A percentile compares a stretch with the other conserved stretches of the same genome.
These are phyloP conservation scores for Eurystomus gularis DNA, from an alignment of 2,113 vertebrate species.

Conservation along the genomic window DNA sequence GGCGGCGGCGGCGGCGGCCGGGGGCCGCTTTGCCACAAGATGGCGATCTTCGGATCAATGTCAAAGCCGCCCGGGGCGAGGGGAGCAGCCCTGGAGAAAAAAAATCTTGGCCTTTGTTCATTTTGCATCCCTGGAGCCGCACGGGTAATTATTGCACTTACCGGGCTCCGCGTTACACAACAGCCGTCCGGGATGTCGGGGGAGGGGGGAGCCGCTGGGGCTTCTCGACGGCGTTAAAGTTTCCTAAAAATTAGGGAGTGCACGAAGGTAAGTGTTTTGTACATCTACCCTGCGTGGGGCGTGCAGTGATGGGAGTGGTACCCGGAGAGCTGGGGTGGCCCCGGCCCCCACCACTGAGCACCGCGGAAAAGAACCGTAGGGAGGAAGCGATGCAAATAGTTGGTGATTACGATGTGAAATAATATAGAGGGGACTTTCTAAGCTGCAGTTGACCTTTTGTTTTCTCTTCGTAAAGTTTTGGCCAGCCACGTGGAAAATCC, in stretches of 20 bases:
- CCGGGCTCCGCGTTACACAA: slow-evolving; percentile 4
- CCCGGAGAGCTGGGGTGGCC: background rate
- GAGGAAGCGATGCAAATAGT: background rate
- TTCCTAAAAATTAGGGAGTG: slow-evolving; percentile 13
- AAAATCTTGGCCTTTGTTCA: slow-evolving; percentile 81
- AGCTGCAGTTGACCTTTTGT: slow-evolving; percentile 1
- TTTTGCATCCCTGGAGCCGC: slow-evolving; percentile 74
- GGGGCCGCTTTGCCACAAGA: slow-evolving; percentile 81
- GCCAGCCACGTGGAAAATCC: slow-evolving; percentile 16
- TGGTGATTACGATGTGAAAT: background rate
- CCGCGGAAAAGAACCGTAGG: background rate
- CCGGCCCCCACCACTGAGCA: background rate
- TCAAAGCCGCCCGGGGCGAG: slow-evolving; percentile 87
- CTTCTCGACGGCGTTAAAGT: background rate
- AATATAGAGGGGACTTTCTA: background rate
- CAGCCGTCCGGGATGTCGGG: background rate
- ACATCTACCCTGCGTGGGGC: background rate
- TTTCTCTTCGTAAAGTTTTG: slow-evolving; percentile 25
- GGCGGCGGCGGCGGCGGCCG: background rate
- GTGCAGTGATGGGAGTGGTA: background rate
- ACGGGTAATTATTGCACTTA: slow-evolving; percentile 73
- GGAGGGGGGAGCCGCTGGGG: background rate
- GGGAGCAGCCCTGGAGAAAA: slow-evolving; percentile 42
- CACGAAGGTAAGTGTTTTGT: slow-evolving; percentile 72
- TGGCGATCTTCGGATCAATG: slow-evolving; percentile 98